A percentile compares a stretch with the other conserved stretches of the same genome.
phyloP scores from a whole-genome alignment of 2,888 invertebrate genomes.

The Drosophila testacea region DNA sequence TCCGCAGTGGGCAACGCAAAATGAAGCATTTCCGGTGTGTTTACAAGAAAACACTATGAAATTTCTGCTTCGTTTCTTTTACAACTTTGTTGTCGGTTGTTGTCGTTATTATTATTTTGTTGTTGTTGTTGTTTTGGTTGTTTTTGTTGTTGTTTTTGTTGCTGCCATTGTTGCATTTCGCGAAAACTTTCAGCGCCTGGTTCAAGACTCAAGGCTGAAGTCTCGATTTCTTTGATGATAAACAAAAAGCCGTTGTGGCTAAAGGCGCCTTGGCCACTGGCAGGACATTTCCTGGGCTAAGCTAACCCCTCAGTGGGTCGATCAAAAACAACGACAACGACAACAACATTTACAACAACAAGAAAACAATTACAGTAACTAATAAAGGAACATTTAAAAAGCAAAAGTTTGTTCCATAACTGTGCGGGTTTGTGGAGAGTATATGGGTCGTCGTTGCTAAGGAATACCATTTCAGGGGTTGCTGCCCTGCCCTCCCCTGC shows the following conservation, averaged over 20 bases:
- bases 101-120: conserved; percentile 32
- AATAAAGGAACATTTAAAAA: conserved; percentile 82
- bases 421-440: conserved; percentile 22
- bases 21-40: conserved; percentile 75
- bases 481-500: conserved; percentile 6
- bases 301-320: conserved; percentile 10
- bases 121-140: conserved; percentile 37
- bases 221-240: conserved; percentile 71
- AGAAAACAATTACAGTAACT: conserved; percentile 80
- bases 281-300: conserved; percentile 56
- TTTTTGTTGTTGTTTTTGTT: conserved; percentile 30
- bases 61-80: conserved; percentile 49
- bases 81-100: conserved; percentile 41
- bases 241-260: conserved; percentile 54
- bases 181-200: conserved; percentile 61
- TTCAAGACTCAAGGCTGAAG: conserved; percentile 54
- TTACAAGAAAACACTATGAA: conserved; percentile 56
- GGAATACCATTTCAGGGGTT: conserved; percentile 14
- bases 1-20: conserved; percentile 65
- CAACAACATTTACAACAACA: conserved; percentile 41
- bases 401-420: conserved; percentile 74
- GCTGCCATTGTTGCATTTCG: conserved; percentile 55
- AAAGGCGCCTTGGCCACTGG: conserved; percentile 52
- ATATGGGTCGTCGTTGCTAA: conserved; percentile 22
- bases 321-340: conserved; percentile 22